Percentiles rank a stretch among this genome's conserved stretches.
Evolutionary conservation across 2,113 vertebrate genomes (phyloP).

Genomic region (Forbesichthys agassizii): DNA sequence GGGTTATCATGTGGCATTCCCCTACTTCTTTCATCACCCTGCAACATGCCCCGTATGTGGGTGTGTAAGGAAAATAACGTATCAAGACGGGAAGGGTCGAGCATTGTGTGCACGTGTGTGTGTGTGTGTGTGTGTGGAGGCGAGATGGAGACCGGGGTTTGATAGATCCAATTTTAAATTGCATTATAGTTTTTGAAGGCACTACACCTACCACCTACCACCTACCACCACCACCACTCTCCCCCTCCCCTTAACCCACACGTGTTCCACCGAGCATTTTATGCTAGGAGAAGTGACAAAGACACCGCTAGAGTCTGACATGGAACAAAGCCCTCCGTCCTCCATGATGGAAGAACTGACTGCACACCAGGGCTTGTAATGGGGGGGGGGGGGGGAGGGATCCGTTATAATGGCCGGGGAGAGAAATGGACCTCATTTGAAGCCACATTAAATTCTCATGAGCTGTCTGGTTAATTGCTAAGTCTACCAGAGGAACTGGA

Average conservation of each 20-base stretch:
- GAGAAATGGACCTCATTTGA: conserved; percentile 30
- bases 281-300: conserved; percentile 21
- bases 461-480: conserved; percentile 28
- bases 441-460: conserved; percentile 24
- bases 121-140: too few relatives aligned
- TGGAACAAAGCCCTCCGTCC: conserved; percentile 22
- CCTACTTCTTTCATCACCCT: conserved; percentile 63
- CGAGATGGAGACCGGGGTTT: not conserved
- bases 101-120: conserved; percentile 7
- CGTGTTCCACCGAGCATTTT: conserved; percentile 22
- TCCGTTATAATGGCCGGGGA: conserved; percentile 18
- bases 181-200: conserved; percentile 30
- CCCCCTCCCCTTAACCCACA: not conserved
- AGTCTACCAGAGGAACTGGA: conserved; percentile 11
- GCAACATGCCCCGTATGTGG: conserved; percentile 48
- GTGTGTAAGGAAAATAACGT: conserved; percentile 27
- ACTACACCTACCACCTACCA: conserved; percentile 16
- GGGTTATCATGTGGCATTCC: conserved; percentile 65
- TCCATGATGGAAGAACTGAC: not conserved
- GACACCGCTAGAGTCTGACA: conserved; percentile 5
- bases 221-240: not conserved
- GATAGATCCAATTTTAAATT: conserved; percentile 21
- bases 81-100: conserved; percentile 3
- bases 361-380: not conserved
- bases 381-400: conserved; percentile 9